Percentiles rank a stretch among this genome's conserved stretches.
phyloP scores from a whole-genome alignment of 2,888 invertebrate species.

The Linyphia triangularis region DNA sequence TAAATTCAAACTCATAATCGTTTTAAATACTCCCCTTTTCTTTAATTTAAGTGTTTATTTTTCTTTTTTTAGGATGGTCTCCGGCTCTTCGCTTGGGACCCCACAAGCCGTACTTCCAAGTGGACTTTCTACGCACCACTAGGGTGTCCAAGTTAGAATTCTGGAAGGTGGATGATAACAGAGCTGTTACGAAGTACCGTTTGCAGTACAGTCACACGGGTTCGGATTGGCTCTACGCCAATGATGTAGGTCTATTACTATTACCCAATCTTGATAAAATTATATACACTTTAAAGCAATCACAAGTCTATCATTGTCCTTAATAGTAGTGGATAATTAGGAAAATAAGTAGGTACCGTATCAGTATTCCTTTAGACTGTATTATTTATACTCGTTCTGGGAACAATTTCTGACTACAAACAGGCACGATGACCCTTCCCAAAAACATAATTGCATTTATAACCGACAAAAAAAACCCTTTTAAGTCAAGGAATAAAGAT shows the following conservation, averaged over 20 bases:
- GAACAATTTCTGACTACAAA: too few relatives aligned
- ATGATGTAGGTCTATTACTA: constrained; percentile 46
- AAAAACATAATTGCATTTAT: too few relatives aligned
- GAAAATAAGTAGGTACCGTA: too few relatives aligned
- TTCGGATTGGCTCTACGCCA: constrained; percentile 75
- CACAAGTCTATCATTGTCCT: too few relatives aligned
- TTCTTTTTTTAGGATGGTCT: constrained; percentile 72
- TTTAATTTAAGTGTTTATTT: too few relatives aligned
- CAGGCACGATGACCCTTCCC: too few relatives aligned
- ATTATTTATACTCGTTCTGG: too few relatives aligned
- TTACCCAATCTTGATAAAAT: not conserved
- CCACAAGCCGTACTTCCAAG: constrained; percentile 74
- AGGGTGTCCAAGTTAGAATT: constrained; percentile 70
- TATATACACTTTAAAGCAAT: too few relatives aligned
- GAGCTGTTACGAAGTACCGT: constrained; percentile 73
- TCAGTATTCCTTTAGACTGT: too few relatives aligned
- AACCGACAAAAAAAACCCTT: too few relatives aligned
- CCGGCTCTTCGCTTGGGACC: constrained; percentile 73
- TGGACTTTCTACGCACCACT: constrained; percentile 74
- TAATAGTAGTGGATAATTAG: too few relatives aligned
- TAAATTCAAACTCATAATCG: not conserved
- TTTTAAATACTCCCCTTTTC: not conserved
- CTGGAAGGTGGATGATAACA: constrained; percentile 63
- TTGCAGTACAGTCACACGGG: constrained; percentile 76
- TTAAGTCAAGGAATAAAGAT: too few relatives aligned